Conservation (phyloP, 1,140 invertebrate species). For the Antheraea mylitta region DNA sequence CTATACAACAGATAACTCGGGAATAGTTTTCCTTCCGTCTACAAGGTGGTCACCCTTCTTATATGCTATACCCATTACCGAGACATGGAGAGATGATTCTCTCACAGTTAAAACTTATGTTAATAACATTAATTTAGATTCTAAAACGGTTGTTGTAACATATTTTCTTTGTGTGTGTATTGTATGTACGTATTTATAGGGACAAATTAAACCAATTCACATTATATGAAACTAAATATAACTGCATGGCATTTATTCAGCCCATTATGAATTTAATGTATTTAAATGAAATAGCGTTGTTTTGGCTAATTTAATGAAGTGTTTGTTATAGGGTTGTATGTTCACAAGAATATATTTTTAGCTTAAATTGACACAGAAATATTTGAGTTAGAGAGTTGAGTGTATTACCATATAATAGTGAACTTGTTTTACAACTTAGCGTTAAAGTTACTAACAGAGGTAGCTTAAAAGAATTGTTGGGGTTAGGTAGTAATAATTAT, state of each 20-base stretch:
- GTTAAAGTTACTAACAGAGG: too few species aligned
- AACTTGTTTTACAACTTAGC: too few species aligned
- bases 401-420: too few species aligned
- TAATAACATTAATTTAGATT: constrained; percentile 27
- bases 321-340: too few species aligned
- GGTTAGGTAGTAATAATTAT: too few species aligned
- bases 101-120: constrained; percentile 23
- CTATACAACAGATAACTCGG: too few species aligned
- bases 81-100: constrained; percentile 14
- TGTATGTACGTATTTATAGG: constrained; percentile 3
- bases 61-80: constrained; percentile 10
- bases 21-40: not conserved
- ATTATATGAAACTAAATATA: not conserved
- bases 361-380: too few species aligned
- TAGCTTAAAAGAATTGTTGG: too few species aligned
- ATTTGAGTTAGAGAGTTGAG: too few species aligned
- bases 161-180: constrained; percentile 16
- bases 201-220: not conserved
- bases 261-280: not conserved
- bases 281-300: too few species aligned
- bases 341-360: too few species aligned
- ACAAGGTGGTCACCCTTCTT: constrained; percentile 9
- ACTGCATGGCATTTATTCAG: not conserved
- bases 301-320: too few species aligned
- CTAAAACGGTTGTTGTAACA: constrained; percentile 15